phyloP scores from a whole-genome alignment of 2,113 vertebrate genomes.

The Poicephalus meyeri region DNA sequence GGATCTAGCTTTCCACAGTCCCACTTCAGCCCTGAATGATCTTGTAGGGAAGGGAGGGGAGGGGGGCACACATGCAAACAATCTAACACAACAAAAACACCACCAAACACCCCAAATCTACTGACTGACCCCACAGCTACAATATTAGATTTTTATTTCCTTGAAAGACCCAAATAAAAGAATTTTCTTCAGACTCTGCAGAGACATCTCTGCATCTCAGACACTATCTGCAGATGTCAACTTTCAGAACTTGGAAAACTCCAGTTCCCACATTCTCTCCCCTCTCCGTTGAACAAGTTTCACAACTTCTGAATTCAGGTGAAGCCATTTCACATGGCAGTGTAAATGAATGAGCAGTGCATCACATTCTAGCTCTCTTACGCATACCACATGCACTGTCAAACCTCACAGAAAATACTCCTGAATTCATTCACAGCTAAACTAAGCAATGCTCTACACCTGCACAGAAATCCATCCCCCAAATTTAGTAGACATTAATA shows the following conservation, averaged over 20 bases:
- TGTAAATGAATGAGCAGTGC: background rate
- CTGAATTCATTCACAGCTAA: background rate
- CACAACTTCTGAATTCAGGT: background rate
- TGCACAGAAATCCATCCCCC: background rate
- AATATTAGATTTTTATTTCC: background rate
- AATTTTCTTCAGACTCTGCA: background rate
- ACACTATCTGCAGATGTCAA: background rate
- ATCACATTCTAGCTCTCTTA: background rate
- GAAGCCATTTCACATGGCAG: background rate
- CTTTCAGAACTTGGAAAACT: background rate
- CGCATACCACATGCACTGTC: background rate
- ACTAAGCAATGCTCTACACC: background rate
- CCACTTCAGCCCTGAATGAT: background rate
- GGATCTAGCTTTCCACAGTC: background rate
- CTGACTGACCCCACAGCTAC: background rate
- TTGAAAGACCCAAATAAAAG: background rate
- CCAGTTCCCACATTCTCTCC: background rate
- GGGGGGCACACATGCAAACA: background rate
- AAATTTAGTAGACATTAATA: background rate
- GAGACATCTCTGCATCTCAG: no score
- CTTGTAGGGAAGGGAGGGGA: accelerated
- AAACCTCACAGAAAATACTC: background rate
- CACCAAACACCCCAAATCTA: background rate
- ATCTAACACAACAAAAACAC: background rate
- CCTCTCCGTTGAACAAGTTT: background rate